Evolutionary conservation across 1,140 invertebrate species (phyloP).

Genomic region (Phthorimaea operculella): DNA sequence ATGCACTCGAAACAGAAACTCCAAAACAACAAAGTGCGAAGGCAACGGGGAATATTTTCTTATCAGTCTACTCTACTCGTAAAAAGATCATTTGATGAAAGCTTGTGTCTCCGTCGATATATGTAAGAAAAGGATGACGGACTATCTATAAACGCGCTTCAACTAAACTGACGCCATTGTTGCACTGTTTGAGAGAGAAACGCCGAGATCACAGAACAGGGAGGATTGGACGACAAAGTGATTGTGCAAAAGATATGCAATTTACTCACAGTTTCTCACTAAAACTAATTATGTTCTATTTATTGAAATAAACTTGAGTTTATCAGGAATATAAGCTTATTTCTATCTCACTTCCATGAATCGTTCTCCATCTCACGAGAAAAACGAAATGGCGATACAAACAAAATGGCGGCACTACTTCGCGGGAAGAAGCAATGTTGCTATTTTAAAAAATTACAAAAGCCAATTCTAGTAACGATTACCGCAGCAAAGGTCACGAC

Average conservation of each 20-base stretch:
- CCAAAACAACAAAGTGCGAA: conserved; percentile 62
- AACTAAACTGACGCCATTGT: conserved; percentile 65
- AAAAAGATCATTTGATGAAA: conserved; percentile 62
- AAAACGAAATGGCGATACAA: conserved; percentile 68
- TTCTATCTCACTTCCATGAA: conserved; percentile 67
- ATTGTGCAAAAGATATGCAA: neutral
- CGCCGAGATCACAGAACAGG: conserved; percentile 9
- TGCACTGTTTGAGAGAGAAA: conserved; percentile 27
- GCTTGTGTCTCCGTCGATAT: conserved; percentile 58
- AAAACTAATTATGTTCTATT: neutral
- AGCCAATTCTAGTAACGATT: too few species aligned
- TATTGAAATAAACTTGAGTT: neutral
- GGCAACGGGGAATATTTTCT: conserved; percentile 65
- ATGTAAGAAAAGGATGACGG: conserved; percentile 69
- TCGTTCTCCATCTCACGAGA: conserved; percentile 64
- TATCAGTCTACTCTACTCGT: conserved; percentile 61
- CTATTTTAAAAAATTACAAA: conserved; percentile 6
- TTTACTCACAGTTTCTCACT: neutral
- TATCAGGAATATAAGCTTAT: conserved; percentile 26
- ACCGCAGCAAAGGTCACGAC: too few species aligned
- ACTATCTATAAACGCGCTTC: conserved; percentile 61
- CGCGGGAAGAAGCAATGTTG: conserved; percentile 5
- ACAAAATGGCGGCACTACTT: conserved; percentile 46
- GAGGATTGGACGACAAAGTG: neutral
- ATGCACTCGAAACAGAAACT: conserved; percentile 56